Base-by-base conservation (phyloP, 2,797 vertebrate species). In the Dallia pectoralis region DNA sequence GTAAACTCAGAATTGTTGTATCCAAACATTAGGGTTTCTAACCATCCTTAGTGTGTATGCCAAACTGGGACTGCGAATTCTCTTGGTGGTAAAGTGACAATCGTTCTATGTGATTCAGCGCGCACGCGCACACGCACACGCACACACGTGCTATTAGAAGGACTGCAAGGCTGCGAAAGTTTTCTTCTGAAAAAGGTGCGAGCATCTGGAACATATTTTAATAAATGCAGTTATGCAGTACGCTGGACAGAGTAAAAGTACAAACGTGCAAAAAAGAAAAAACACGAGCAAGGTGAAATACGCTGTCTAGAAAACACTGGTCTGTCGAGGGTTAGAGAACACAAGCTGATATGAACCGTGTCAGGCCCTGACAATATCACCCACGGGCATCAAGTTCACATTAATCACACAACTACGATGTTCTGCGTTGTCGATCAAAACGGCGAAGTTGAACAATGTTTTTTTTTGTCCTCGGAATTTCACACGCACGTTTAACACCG, bases 171-270 rank as follows among this genome's bases (percentile, higher is more conserved):
- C 25, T 56, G 67, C 83, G 75, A 63, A 77, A 81, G 86, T 84
- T 40, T 76, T 80, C 84, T 82, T 72, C 71, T 73, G n/a, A 59
- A 14, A 78, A 70, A 72, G 22, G 80, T 86, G 79, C 83, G 81
- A 47, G 80, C 76, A 83, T 74, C 51, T 16, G 72, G 51, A 83
- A 79, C 77, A 76, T 75, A 82, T 47, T 79, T 79, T 62, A 73
- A 40, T 67, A 77, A 33, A 48, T 36, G 73, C 70, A 78, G 74
- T 77, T 47, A 74, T 67, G 76, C 48, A 49, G 4, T 29, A 64
- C 32, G 8, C 16, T 61, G 30, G 64, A 71, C 11, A 22, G 36
- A 19, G 36, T n/a, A 9, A 75, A 70, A 63, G 69, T 56, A 67
- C 44, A 74, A 77, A 53, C 68, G 72, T 53, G 64, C 75, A 77